Evolutionary conservation across 2,113 vertebrate genomes (phyloP), one percentile per base, ranked within the genome.

Genomic region (Calidris pygmaea): DNA sequence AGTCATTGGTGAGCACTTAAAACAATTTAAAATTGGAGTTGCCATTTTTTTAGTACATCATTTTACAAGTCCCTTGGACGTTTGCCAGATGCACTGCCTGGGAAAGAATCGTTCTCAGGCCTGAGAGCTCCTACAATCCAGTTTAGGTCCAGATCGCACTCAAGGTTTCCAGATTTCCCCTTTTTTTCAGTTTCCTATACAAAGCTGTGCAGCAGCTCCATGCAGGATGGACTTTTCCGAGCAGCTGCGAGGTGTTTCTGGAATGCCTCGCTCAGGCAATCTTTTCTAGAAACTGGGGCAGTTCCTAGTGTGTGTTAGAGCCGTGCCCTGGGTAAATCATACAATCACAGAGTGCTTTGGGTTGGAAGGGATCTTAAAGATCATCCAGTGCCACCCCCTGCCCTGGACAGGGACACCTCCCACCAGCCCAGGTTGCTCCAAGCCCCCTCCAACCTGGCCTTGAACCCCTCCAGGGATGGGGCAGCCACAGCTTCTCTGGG

Each of bases 211-310:
- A 55, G 55, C 50, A 32, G 35, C 23, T 52, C 35, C 23, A 2
- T 56, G 35, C 34, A 16, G 56, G 23, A 12, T 35, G 41, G 37
- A 9, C 35, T 43, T 63, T 41, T 24, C 41, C 1, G 0, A 37
- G 48, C 22, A 43, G 14, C 41, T 63, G 1, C 22, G 6, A 1
- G 5, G 35, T 8, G 26, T 41, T 53, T 39, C 35, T 35, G 58
- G 34, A 45, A 9, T 26, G 37, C 23, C 20, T 43, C 0, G 1
- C 76, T 45, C 1, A 0, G 37, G 32, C 32, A 34, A 2, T 14
- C 37, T 67, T 26, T 26, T 27, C 50, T 52, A 27, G 50, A n/a
- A 34, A 8, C 37, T 20, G 35, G 18, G 24, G 68, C 67, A 7
- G 45, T 10, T 47, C 47, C 16, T 39, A 2, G 9, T 11, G 43